Base-by-base conservation (phyloP, 2,797 vertebrate genomes). In the Amblyopsis hoosieri region DNA sequence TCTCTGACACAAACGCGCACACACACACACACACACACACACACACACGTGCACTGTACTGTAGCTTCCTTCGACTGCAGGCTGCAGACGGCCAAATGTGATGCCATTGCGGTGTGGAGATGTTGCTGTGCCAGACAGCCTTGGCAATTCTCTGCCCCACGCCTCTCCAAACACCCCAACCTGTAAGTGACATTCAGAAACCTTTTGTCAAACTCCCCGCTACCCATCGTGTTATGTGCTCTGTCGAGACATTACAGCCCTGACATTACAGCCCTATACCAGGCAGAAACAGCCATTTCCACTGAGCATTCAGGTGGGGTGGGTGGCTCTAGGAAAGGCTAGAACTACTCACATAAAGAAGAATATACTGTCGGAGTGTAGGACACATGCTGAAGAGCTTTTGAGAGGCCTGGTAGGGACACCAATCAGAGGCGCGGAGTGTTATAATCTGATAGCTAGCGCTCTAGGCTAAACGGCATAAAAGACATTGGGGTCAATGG, bases 401-500 rank as follows among this genome's bases (percentile, higher is more conserved):
- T 85, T 81, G 78, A 60, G 14, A 82, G 80, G 64, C 51, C 74
- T 68, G 75, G 83, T 75, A 85, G 74, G 62, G 62, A 61, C 60
- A 76, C 81, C 85, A 87, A 89, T 91, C 86, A 83, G 78, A 85
- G 59, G 74, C 46, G 64, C 61, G 55, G 71, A 64, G 61, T 82
- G 78, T 89, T 91, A 91, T 92, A 88, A 85, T 90, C 79, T 90
- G 81, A 90, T 89, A 78, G 80, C 80, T 69, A 75, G 65, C 17
- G 78, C 91, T 87, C 49, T 7, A 57, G 85, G 90, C 88, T 71
- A 88, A 87, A 86, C 79, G 77, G 77, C 77, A 74, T 78, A 81
- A 90, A 90, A 90, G 80, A 85, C 90, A 90, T 86, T 64, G 76
- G 83, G 90, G 89, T 90, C 89, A 91, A 67, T 75, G 88, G 87